A percentile compares a stretch with the other conserved stretches of the same genome.
These are phyloP conservation scores for Ophiothrix spiculata DNA, from an alignment of 35 echinoderm and acorn worm species.

Conservation along the genomic window DNA sequence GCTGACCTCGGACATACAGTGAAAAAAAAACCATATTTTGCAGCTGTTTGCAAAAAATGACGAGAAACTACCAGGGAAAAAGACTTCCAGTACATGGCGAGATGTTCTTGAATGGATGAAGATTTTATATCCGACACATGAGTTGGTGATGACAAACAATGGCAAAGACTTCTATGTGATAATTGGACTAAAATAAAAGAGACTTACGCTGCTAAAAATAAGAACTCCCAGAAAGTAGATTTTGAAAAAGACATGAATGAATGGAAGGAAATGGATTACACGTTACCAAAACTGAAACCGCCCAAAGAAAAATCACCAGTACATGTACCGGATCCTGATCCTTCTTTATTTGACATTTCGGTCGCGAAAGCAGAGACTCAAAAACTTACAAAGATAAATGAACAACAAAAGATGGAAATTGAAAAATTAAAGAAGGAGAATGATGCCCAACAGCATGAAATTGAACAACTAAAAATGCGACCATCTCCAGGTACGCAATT, in stretches of 20 bases:
- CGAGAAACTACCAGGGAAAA: too few species aligned
- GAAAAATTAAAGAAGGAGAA: slow-evolving; percentile 1
- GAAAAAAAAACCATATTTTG: slow-evolving; percentile 7
- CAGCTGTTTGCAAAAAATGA: background rate
- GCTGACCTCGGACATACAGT: slow-evolving; percentile 2
- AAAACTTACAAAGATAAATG: slow-evolving; percentile 10
- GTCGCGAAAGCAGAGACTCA: slow-evolving; percentile 27
- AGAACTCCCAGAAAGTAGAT: background rate
- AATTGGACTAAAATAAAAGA: slow-evolving; percentile 7
- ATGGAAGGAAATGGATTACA: slow-evolving; percentile 12
- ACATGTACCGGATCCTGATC: background rate
- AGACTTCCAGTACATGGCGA: background rate
- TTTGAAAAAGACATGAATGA: slow-evolving; percentile 6
- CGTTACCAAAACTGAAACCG: background rate
- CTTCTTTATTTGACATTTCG: slow-evolving; percentile 14
- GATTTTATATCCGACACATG: background rate
- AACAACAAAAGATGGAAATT: background rate
- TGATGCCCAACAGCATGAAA: background rate
- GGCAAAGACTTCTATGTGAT: background rate
- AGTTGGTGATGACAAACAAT: background rate
- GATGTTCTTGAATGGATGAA: background rate
- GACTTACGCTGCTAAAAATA: background rate
- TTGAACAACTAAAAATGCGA: background rate
- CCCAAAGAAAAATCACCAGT: background rate
- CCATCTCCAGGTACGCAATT: slow-evolving; percentile 10